Evolutionary conservation across 2,888 invertebrate genomes (phyloP), one percentile per base, ranked within the genome.

Genomic region (Notodonta dromedarius): DNA sequence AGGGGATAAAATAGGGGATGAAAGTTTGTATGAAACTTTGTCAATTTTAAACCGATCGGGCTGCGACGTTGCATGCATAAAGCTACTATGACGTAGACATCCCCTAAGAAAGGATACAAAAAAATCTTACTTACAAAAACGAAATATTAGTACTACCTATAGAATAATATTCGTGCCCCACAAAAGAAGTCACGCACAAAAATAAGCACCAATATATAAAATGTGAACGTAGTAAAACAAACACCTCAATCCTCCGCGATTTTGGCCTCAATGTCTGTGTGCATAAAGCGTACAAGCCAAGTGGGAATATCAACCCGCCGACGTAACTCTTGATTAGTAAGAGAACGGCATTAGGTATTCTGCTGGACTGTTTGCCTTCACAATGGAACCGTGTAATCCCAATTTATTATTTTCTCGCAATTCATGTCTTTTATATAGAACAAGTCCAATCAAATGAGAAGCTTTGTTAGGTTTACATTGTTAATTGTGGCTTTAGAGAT

Each of bases 191-290:
- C 75, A 74, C 69, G 66, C 71, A 50, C 63, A 16, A 32, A 56
- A 51, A 53, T 71, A 74, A 66, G 53, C 53, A 46, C 54, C 58
- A 52, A 60, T 70, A 63, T 59, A 61, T 66, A 60, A 71, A 71
- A 62, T 63, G 57, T 35, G 50, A 58, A 57, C 53, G 61, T 48
- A 52, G 11, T 52, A 32, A 61, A 56, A 46, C 58, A 65, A 73
- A 68, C 60, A 62, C 48, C 57, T 59, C 58, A 51, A 58, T 66
- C 65, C 53, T 50, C 40, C 46, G 55, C 53, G 39, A 24, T 61
- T 65, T 59, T 9, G 46, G 59, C 52, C 53, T 48, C 14, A n/a
- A 48, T 39, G 16, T 24, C 46, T 51, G 52, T 58, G 32, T 63
- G 51, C 1, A 40, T 60, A 60, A 51, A 56, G 44, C 39, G 32